Evolutionary conservation across 2,113 vertebrate species (phyloP).

Genomic region (Anser cygnoides): DNA sequence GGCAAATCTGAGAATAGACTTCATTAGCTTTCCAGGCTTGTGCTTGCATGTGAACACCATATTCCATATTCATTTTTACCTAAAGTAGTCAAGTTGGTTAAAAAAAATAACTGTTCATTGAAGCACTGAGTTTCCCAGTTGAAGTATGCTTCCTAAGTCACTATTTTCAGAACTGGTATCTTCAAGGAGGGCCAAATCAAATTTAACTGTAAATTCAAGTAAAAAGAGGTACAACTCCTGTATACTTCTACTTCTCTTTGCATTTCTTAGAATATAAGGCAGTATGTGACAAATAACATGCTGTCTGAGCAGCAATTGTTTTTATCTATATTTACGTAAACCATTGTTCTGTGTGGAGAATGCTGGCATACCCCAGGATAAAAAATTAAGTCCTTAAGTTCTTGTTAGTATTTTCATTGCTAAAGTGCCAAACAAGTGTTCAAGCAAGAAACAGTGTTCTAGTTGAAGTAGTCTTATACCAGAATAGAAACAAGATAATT

Average conservation of each 20-base stretch:
- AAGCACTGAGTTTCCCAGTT: background rate
- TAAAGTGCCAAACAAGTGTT: background rate
- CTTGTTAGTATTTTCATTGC: background rate
- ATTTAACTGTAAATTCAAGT: background rate
- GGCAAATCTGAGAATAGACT: conserved; percentile 35
- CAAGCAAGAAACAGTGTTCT: background rate
- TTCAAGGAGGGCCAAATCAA: background rate
- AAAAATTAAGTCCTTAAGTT: background rate
- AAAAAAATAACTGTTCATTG: background rate
- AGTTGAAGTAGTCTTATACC: background rate
- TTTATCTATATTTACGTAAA: background rate
- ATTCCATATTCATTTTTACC: conserved; percentile 9
- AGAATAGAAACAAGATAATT: background rate
- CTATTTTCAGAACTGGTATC: background rate
- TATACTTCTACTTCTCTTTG: background rate
- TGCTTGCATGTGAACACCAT: background rate
- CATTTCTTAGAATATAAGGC: background rate
- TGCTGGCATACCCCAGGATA: background rate
- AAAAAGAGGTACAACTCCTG: background rate
- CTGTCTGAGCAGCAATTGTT: background rate
- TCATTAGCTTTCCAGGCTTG: conserved; percentile 19
- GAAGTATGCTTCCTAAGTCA: background rate
- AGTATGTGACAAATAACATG: background rate
- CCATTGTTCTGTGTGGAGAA: background rate
- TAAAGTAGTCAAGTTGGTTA: background rate